Base-by-base conservation (phyloP, 2,113 vertebrate species). In the Hypomesus transpacificus region DNA sequence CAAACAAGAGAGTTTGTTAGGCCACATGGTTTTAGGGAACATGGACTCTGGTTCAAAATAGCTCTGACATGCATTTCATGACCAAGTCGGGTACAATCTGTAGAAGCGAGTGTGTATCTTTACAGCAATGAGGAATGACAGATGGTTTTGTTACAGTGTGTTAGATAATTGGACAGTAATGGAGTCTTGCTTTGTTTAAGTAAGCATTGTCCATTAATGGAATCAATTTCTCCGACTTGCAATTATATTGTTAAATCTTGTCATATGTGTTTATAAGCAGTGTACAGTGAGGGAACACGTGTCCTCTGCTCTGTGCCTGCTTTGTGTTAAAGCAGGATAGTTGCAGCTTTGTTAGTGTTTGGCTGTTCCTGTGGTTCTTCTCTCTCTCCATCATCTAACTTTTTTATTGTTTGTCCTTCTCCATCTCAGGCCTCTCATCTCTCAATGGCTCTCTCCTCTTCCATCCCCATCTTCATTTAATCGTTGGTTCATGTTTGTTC, bases 221-320 rank as follows among this genome's bases (percentile, higher is more conserved):
- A 65, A 51, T 65, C 16, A 11, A 5, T 65, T n/a, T n/a, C n/a
- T 65, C 21, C 2, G 66, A 60, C 69, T 9, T 80, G 54, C 64
- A 17, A 70, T 66, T 76, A 69, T 46, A 76, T 56, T 53, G 46
- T 76, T 84, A 75, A 84, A 77, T 79, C 79, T 66, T 80, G 76
- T 75, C 68, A 66, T 20, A 51, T 46, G 20, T 61, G 76, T 78
- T 73, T 66, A 84, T 66, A 79, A 79, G 75, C 76, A 62, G 62
- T 50, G 77, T 18, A 73, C 11, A 4, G 62, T 75, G 14, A 46
- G 80, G 71, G 77, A 80, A 77, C 50, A 34, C 52, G 78, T 80
- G 77, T 58, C 51, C 51, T 28, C 21, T 63, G 61, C 7, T 31
- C 61, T 63, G 22, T 20, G 68, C 52, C 72, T 70, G 72, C 76